Evolutionary conservation across 92 coral and sea anemone genomes (phyloP).

Genomic region (Pocillopora grandis): DNA sequence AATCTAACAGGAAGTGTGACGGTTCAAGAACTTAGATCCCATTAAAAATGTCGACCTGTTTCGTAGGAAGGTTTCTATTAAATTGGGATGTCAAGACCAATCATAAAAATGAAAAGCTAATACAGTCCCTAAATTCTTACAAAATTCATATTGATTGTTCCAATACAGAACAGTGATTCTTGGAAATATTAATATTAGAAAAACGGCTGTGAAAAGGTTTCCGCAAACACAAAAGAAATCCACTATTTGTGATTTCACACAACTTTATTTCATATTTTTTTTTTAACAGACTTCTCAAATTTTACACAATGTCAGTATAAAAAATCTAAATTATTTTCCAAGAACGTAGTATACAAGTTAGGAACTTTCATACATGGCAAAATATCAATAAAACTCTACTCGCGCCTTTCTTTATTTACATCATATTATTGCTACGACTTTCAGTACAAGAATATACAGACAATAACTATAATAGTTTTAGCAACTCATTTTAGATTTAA

Average conservation of each 20-base stretch:
- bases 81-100: no score
- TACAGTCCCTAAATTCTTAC: no score
- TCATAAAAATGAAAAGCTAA: no score
- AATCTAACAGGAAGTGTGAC: no score
- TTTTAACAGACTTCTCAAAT: neutral
- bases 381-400: conserved; percentile 22
- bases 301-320: conserved; percentile 25
- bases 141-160: no score
- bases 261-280: conserved; percentile 24
- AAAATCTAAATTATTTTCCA: conserved; percentile 8
- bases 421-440: conserved; percentile 7
- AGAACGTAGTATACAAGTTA: conserved; percentile 20
- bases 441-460: conserved; percentile 12
- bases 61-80: no score
- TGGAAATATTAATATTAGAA: neutral
- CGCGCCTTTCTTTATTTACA: conserved; percentile 10
- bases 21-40: no score
- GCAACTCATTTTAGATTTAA: neutral
- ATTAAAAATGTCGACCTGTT: no score
- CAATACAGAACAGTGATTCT: no score
- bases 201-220: neutral
- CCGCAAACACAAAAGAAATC: neutral
- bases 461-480: neutral
- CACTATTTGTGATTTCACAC: neutral
- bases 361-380: conserved; percentile 23